A percentile compares a stretch with the other conserved stretches of the same genome.
Evolutionary conservation across 2,797 vertebrate genomes (phyloP).

Genomic region (Bradypodion pumilum): DNA sequence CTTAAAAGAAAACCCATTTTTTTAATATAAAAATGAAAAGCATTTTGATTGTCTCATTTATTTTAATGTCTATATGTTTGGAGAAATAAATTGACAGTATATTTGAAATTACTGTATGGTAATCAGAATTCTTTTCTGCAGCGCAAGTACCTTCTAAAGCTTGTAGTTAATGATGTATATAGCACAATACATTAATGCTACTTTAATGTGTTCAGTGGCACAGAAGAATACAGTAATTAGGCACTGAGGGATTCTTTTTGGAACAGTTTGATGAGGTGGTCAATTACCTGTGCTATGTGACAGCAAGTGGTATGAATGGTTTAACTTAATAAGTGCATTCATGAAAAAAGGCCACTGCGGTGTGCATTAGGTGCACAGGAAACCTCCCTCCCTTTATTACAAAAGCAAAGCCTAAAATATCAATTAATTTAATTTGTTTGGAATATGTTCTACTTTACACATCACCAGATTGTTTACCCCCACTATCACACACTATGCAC

Average conservation of each 20-base stretch:
- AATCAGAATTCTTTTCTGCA: constrained; percentile 55
- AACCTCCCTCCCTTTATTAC: constrained; percentile 67
- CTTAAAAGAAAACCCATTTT: constrained; percentile 24
- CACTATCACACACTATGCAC: constrained; percentile 45
- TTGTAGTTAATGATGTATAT: constrained; percentile 53
- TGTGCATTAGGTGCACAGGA: constrained; percentile 66
- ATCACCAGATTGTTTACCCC: constrained; percentile 57
- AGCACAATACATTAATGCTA: constrained; percentile 56
- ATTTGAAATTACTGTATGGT: constrained; percentile 40
- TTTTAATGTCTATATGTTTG: constrained; percentile 9
- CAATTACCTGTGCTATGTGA: constrained; percentile 72
- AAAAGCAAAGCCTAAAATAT: constrained; percentile 62
- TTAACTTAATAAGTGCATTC: constrained; percentile 74
- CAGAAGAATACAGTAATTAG: constrained; percentile 69
- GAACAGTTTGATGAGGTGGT: constrained; percentile 71
- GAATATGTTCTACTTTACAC: constrained; percentile 66
- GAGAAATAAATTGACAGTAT: constrained; percentile 44
- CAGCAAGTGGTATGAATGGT: constrained; percentile 70
- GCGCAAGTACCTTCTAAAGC: constrained; percentile 46
- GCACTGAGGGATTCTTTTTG: constrained; percentile 67
- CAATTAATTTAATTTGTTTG: constrained; percentile 78
- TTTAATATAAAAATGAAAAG: not conserved
- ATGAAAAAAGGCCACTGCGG: constrained; percentile 68
- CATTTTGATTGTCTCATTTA: constrained; percentile 35
- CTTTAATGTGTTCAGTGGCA: constrained; percentile 59